These are phyloP conservation scores for Saxidomus purpurata DNA, from an alignment of 1,140 invertebrate genomes.

Conservation along the genomic window DNA sequence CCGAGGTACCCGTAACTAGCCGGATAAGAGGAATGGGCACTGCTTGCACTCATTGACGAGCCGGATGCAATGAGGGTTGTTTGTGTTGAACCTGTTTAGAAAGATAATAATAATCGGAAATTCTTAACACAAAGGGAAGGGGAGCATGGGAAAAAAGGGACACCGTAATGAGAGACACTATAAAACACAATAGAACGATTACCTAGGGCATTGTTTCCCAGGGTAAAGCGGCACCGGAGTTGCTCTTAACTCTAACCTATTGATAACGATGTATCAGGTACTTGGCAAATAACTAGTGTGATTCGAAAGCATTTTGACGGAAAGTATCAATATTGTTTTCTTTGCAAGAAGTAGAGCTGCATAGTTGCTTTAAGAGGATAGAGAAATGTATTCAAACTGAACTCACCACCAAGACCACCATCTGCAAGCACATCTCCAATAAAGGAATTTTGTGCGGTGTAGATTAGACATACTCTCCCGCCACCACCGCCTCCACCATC, in stretches of 20 bases:
- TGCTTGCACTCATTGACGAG: background rate
- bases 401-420: slow-evolving; percentile 46
- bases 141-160: too few species aligned
- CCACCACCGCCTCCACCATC: slow-evolving; percentile 40
- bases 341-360: too few species aligned
- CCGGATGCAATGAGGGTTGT: background rate
- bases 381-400: background rate
- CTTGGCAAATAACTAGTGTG: too few species aligned
- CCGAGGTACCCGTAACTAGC: background rate
- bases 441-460: background rate
- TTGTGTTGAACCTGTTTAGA: background rate
- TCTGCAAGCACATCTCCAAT: slow-evolving; percentile 10
- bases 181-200: background rate
- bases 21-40: background rate
- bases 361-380: too few species aligned
- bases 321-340: too few species aligned
- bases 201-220: background rate
- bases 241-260: too few species aligned
- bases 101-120: background rate
- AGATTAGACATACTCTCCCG: slow-evolving; percentile 18
- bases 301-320: too few species aligned
- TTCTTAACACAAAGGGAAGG: too few species aligned
- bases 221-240: background rate
- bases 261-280: too few species aligned
- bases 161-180: too few species aligned